Evolutionary conservation across 2,888 invertebrate species (phyloP).

Genomic region (Dicyrtomina minuta): DNA sequence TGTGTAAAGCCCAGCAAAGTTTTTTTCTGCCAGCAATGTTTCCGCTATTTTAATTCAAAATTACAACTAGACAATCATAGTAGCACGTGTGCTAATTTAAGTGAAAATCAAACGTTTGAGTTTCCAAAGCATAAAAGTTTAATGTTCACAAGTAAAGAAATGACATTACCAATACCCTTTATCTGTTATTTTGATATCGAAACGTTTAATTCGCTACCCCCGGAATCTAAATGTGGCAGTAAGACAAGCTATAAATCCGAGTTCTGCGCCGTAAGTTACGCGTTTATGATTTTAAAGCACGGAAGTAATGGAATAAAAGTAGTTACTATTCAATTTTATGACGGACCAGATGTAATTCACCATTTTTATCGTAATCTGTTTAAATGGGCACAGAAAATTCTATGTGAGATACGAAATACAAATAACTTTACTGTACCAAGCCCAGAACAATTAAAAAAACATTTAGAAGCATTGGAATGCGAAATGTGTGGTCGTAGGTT

Average conservation of each 20-base stretch:
- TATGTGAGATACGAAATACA: not conserved
- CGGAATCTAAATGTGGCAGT: too few species aligned
- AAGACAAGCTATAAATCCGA: not conserved
- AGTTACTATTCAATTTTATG: not conserved
- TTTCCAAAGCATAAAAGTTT: not conserved
- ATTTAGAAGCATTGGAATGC: too few species aligned
- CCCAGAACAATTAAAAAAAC: too few species aligned
- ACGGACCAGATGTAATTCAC: conserved; percentile 6
- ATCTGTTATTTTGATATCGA: not conserved
- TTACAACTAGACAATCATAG: too few species aligned
- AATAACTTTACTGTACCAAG: too few species aligned
- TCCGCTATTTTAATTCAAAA: not conserved
- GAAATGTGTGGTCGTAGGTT: too few species aligned
- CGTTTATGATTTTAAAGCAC: conserved; percentile 2
- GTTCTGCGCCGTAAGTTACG: not conserved
- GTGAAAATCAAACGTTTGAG: not conserved
- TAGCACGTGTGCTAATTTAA: too few species aligned
- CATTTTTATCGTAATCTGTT: not conserved
- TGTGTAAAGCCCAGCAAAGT: not conserved
- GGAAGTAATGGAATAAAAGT: not conserved
- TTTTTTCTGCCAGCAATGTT: not conserved
- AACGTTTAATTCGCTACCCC: too few species aligned
- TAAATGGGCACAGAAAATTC: not conserved
- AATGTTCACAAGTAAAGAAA: not conserved
- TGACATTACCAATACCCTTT: not conserved